Evolutionary conservation across 2,797 vertebrate genomes (phyloP).

Genomic region (Staurois parvus): DNA sequence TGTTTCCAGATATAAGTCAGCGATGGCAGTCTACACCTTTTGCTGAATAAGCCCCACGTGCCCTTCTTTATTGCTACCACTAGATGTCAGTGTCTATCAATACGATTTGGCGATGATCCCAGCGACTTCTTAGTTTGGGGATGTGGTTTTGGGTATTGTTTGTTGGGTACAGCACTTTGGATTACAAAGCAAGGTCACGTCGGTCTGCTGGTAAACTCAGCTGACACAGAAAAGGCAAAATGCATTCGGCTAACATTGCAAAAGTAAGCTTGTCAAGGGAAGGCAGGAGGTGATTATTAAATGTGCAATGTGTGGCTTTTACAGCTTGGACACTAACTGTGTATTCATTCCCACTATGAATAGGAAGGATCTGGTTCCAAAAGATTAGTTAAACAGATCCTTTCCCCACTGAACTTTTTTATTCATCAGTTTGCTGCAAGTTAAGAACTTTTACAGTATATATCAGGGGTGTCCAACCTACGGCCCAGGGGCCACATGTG

Average conservation of each 20-base stretch:
- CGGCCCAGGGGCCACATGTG: too few relatives aligned
- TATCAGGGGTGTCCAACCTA: too few relatives aligned
- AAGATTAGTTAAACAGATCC: too few relatives aligned
- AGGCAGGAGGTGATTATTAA: neutral
- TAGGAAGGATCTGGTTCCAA: too few relatives aligned
- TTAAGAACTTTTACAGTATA: too few relatives aligned
- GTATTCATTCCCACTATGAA: too few relatives aligned
- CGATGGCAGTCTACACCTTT: too few relatives aligned
- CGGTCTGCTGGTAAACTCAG: conserved; percentile 21
- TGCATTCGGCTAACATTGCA: too few relatives aligned
- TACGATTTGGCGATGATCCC: neutral
- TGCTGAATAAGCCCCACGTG: neutral
- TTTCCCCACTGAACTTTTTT: too few relatives aligned
- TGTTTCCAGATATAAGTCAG: too few relatives aligned
- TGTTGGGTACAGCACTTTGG: conserved; percentile 36
- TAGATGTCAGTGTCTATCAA: conserved; percentile 14
- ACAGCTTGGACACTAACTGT: neutral
- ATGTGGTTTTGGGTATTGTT: conserved; percentile 45
- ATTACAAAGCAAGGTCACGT: conserved; percentile 35
- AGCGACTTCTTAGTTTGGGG: conserved; percentile 5
- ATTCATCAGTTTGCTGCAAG: too few relatives aligned
- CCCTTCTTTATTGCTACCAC: conserved; percentile 1
- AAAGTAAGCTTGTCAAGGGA: neutral
- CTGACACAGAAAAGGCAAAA: conserved; percentile 10
- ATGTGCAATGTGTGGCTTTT: neutral